These are phyloP conservation scores for Symphodus melops DNA, from an alignment of 2,113 vertebrate species.

Conservation along the genomic window DNA sequence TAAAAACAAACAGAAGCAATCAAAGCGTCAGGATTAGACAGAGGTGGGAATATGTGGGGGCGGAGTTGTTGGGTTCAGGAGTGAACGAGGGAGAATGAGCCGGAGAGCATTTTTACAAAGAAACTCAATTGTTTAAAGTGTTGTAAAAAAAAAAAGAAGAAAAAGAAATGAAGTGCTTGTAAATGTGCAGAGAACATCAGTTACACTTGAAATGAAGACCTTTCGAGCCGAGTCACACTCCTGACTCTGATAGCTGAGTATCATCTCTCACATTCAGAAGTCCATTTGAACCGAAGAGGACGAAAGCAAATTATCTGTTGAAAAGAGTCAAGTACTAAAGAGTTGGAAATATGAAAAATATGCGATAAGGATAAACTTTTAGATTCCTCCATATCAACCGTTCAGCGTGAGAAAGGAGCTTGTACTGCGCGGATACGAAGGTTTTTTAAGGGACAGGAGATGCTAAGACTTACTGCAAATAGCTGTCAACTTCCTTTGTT, in stretches of 20 bases:
- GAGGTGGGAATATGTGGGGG: background rate
- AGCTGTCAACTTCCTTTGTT: no score
- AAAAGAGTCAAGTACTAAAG: no score
- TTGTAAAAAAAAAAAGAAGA: no score
- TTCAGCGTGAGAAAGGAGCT: no score
- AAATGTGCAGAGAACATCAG: slow-evolving; percentile 4
- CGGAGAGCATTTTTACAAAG: background rate
- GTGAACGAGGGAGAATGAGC: background rate
- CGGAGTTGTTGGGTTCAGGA: background rate
- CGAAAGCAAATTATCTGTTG: no score
- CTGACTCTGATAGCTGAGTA: background rate
- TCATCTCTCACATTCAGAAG: background rate
- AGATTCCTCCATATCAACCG: no score
- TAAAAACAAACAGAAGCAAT: slow-evolving; percentile 70
- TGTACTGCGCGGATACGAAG: no score
- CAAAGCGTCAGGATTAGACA: slow-evolving; percentile 24
- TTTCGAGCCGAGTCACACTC: slow-evolving; percentile 27
- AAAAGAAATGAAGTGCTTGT: no score
- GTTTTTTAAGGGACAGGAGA: no score
- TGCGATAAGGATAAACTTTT: no score
- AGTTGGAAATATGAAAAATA: no score
- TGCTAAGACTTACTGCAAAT: no score
- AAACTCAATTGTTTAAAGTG: background rate
- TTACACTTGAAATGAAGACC: slow-evolving; percentile 24
- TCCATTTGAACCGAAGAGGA: slow-evolving; percentile 3